Percentiles rank a stretch among this genome's conserved stretches.
Conservation (phyloP, 2,888 invertebrate species). For the Eilema caniola region DNA sequence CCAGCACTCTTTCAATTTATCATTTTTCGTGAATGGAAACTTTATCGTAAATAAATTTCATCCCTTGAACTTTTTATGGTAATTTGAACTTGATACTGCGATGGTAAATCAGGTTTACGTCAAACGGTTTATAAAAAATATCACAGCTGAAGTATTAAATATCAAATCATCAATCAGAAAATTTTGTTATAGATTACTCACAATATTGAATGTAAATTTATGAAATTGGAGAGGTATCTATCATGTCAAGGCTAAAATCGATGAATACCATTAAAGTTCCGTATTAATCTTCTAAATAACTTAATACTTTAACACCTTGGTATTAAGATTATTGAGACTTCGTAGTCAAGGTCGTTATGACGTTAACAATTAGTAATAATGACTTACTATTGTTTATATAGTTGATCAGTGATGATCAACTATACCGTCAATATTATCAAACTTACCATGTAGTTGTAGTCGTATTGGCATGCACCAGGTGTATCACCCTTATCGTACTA, state of each 20-base stretch:
- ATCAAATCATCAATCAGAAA: not conserved
- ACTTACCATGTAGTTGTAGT: not conserved
- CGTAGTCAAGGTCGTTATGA: no score
- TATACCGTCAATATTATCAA: not conserved
- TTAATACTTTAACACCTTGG: no score
- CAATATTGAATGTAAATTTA: not conserved
- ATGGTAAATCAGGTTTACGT: not conserved
- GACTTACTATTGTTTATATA: no score
- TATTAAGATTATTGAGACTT: no score
- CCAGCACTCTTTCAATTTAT: constrained; percentile 16
- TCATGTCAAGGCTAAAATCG: no score
- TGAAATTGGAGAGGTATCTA: not conserved
- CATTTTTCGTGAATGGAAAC: not conserved
- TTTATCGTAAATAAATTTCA: constrained; percentile 14
- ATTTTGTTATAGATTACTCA: not conserved
- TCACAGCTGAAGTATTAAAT: not conserved
- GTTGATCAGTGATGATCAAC: no score
- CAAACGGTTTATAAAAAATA: not conserved
- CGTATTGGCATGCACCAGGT: constrained; percentile 41
- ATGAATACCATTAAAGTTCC: no score
- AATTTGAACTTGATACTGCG: constrained; percentile 8
- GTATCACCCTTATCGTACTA: constrained; percentile 45
- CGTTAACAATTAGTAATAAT: no score
- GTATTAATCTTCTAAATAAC: no score
- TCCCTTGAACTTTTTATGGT: constrained; percentile 5